phyloP scores from a whole-genome alignment of 2,888 invertebrate species.

The Sphaerophoria rueppellii region DNA sequence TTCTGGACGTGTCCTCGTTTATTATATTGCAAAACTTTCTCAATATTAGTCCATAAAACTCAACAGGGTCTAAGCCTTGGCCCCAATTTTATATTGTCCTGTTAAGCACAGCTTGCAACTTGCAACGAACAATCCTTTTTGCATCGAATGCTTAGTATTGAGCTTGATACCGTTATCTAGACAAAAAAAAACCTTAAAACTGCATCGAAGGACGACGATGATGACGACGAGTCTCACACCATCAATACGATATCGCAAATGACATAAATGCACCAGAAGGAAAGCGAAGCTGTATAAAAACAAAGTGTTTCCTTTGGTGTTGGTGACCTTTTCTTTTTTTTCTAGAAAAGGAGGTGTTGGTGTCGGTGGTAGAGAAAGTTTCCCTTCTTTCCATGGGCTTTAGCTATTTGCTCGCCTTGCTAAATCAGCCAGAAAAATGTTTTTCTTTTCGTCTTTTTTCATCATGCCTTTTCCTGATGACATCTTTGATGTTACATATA shows the following conservation, averaged over 20 bases:
- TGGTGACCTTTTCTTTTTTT: constrained; percentile 49
- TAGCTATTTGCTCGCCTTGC: constrained; percentile 53
- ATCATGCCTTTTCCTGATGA: neutral
- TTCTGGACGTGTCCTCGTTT: constrained; percentile 63
- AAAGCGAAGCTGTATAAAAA: constrained; percentile 60
- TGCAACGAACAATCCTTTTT: constrained; percentile 37
- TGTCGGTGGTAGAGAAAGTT: constrained; percentile 49
- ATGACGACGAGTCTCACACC: constrained; percentile 21
- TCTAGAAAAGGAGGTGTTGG: constrained; percentile 45
- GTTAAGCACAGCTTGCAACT: constrained; percentile 51
- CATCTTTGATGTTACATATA: neutral
- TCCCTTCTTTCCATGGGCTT: constrained; percentile 35
- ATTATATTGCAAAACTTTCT: constrained; percentile 71
- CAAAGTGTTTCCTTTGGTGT: constrained; percentile 65
- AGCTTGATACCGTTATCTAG: constrained; percentile 51
- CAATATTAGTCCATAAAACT: constrained; percentile 67
- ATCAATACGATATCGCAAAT: constrained; percentile 53
- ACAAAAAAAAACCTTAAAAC: constrained; percentile 9
- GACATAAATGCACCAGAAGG: constrained; percentile 56
- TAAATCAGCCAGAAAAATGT: constrained; percentile 69
- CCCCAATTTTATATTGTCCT: constrained; percentile 20
- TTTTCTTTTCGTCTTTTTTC: neutral
- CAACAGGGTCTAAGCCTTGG: constrained; percentile 53
- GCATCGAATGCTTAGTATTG: constrained; percentile 35
- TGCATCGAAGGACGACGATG: constrained; percentile 45